phyloP scores from a whole-genome alignment of 2,113 vertebrate species.

The Alosa alosa region DNA sequence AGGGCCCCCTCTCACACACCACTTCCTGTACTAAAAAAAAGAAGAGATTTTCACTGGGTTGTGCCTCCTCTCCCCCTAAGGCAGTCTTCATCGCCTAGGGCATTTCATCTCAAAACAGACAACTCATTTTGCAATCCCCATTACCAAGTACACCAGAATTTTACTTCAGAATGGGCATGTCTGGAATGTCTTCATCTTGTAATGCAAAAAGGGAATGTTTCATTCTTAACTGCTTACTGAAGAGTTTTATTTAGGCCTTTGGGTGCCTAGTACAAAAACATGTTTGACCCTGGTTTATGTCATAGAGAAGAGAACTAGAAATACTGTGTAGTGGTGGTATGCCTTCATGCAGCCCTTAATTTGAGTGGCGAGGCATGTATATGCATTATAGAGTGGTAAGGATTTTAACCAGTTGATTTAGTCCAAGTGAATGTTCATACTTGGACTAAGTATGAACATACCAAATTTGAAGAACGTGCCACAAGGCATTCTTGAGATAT shows the following conservation, averaged over 20 bases:
- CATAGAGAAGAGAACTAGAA: not conserved
- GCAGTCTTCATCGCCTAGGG: not conserved
- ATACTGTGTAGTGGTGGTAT: not conserved
- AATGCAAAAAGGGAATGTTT: not conserved
- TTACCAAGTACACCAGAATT: not conserved
- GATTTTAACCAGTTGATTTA: too few relatives aligned
- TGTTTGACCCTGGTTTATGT: not conserved
- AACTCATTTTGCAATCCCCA: not conserved
- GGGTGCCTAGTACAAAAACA: not conserved
- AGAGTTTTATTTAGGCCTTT: not conserved
- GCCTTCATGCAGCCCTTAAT: too few relatives aligned
- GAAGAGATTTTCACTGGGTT: not conserved
- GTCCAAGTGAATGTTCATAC: too few relatives aligned
- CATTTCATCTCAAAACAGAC: not conserved
- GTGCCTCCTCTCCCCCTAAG: not conserved
- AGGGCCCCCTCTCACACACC: not conserved
- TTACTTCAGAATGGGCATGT: not conserved
- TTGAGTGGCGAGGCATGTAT: too few relatives aligned
- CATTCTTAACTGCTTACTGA: not conserved
- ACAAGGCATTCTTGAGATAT: too few relatives aligned
- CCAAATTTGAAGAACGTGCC: too few relatives aligned
- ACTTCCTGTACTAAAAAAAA: not conserved
- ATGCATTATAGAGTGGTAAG: too few relatives aligned
- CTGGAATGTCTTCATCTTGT: not conserved
- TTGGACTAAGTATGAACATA: too few relatives aligned